phyloP scores from a whole-genome alignment of 2,888 invertebrate species.

The Druceiella hillmani region DNA sequence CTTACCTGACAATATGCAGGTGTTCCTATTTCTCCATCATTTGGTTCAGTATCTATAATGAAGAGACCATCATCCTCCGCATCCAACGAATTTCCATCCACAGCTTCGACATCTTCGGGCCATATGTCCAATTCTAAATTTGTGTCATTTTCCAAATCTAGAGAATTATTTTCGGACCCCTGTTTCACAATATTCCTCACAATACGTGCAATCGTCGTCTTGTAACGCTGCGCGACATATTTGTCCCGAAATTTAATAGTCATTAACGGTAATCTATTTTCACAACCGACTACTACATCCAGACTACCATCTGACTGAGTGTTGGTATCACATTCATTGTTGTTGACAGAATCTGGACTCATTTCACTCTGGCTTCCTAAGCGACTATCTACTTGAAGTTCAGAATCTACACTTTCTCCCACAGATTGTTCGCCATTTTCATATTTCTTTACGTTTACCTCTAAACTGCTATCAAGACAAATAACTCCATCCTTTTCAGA shows the following conservation, averaged over 20 bases:
- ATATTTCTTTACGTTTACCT: too few species aligned
- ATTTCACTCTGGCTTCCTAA: too few species aligned
- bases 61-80: slow-evolving; percentile 33
- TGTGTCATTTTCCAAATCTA: slow-evolving; percentile 33
- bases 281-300: slow-evolving; percentile 36
- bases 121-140: slow-evolving; percentile 40
- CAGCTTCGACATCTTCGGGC: slow-evolving; percentile 35
- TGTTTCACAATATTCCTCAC: slow-evolving; percentile 40
- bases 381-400: too few species aligned
- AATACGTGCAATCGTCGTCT: slow-evolving; percentile 42
- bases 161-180: slow-evolving; percentile 29
- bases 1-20: slow-evolving; percentile 39
- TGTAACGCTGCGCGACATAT: slow-evolving; percentile 40
- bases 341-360: background rate
- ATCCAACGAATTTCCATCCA: slow-evolving; percentile 17
- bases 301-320: slow-evolving; percentile 32
- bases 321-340: slow-evolving; percentile 12
- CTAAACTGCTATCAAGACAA: too few species aligned
- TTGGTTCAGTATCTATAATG: slow-evolving; percentile 42
- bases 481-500: too few species aligned
- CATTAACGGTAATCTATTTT: slow-evolving; percentile 39
- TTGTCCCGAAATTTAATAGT: slow-evolving; percentile 44
- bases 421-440: background rate
- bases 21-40: slow-evolving; percentile 27
- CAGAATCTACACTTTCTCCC: too few species aligned